These are phyloP conservation scores for Scomber japonicus DNA, from an alignment of 2,113 vertebrate species.

Conservation along the genomic window DNA sequence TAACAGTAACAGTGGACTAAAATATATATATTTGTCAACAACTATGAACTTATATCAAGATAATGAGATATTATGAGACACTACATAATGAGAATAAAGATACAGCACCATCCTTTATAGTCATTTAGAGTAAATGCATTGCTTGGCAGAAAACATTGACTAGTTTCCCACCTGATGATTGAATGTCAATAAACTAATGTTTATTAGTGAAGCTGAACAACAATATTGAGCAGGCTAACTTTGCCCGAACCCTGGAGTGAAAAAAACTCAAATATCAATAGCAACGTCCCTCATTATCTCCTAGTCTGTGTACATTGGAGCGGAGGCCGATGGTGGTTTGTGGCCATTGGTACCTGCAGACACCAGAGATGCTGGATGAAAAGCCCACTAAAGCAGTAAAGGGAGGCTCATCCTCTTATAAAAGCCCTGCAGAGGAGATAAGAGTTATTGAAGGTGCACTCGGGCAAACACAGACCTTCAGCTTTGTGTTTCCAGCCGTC, in stretches of 20 bases:
- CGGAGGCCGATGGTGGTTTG: conserved; percentile 22
- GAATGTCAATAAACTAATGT: conserved; percentile 21
- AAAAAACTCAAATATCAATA: conserved; percentile 39
- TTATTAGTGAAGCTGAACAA: conserved; percentile 12
- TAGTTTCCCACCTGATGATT: conserved; percentile 18
- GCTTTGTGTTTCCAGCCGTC: neutral
- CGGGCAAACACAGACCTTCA: conserved; percentile 36
- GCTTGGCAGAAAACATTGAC: neutral
- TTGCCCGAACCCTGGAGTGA: neutral
- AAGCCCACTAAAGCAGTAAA: neutral
- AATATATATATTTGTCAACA: neutral
- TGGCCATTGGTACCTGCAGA: conserved; percentile 13
- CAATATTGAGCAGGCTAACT: conserved; percentile 16
- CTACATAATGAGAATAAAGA: neutral
- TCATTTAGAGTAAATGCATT: neutral
- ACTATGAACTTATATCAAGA: neutral
- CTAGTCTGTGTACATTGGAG: neutral
- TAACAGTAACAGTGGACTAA: too few species aligned
- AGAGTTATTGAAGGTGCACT: conserved; percentile 44
- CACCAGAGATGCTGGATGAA: conserved; percentile 31
- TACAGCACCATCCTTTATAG: neutral
- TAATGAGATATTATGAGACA: neutral
- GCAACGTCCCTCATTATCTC: neutral
- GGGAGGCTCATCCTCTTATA: neutral
- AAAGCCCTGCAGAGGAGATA: conserved; percentile 25